phyloP scores from a whole-genome alignment of 2,888 invertebrate species.

The Heliothis peltigera region DNA sequence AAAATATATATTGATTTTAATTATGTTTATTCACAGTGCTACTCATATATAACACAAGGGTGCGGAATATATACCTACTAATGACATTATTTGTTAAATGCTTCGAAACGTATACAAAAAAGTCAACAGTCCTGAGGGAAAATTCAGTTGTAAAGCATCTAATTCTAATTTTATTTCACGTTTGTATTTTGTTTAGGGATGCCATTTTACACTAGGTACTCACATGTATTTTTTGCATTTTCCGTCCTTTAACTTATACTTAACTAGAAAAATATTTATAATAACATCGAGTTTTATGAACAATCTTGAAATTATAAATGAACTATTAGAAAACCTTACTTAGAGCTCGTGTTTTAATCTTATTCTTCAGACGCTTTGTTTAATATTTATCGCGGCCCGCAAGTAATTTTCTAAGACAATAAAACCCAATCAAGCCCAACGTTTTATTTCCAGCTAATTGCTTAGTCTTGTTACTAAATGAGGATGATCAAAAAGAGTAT shows the following conservation, averaged over 20 bases:
- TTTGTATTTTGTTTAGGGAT: no score
- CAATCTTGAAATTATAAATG: background rate
- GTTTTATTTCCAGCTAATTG: slow-evolving; percentile 2
- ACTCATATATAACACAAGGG: slow-evolving; percentile 8
- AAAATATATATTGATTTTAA: no score
- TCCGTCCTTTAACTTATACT: no score
- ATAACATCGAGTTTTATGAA: background rate
- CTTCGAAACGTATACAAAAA: background rate
- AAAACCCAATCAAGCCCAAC: slow-evolving; percentile 2
- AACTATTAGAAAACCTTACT: background rate
- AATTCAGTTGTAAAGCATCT: no score
- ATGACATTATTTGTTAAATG: slow-evolving; percentile 11
- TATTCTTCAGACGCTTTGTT: background rate
- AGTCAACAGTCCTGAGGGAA: no score
- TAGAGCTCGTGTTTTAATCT: background rate
- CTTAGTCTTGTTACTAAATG: background rate
- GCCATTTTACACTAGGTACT: no score
- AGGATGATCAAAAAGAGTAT: background rate
- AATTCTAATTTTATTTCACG: no score
- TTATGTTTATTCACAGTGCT: background rate
- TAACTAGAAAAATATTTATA: no score
- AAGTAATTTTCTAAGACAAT: slow-evolving; percentile 4
- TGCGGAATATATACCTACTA: slow-evolving; percentile 9
- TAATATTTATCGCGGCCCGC: background rate
- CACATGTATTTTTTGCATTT: no score